These are phyloP conservation scores for Perca fluviatilis DNA, from an alignment of 2,113 vertebrate genomes.

Conservation along the genomic window DNA sequence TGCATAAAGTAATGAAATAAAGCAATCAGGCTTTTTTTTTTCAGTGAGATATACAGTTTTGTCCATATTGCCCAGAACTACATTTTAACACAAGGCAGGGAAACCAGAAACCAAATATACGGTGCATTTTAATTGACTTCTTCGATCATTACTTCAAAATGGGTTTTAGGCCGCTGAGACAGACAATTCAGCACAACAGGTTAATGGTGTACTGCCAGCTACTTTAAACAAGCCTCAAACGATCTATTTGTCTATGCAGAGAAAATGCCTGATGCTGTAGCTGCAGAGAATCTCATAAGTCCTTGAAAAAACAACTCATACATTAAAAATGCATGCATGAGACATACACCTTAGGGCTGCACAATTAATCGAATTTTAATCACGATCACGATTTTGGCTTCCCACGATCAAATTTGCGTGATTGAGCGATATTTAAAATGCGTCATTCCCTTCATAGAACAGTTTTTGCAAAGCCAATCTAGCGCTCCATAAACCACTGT, in stretches of 20 bases:
- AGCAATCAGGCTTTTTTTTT: background rate
- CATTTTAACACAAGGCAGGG: background rate
- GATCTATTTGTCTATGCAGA: constrained; percentile 5
- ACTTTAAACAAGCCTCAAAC: background rate
- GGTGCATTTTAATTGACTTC: background rate
- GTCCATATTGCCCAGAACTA: background rate
- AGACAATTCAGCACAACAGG: constrained; percentile 7
- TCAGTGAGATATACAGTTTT: background rate
- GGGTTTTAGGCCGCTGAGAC: constrained; percentile 5
- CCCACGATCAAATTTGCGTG: too few relatives aligned
- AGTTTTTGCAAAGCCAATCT: too few relatives aligned
- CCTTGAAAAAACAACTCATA: constrained; percentile 25
- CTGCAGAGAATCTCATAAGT: background rate
- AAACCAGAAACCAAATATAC: constrained; percentile 9
- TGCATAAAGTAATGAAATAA: background rate
- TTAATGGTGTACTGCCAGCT: background rate
- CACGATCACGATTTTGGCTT: too few relatives aligned
- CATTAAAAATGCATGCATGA: constrained; percentile 38
- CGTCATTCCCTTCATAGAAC: too few relatives aligned
- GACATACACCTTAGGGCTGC: constrained; percentile 26
- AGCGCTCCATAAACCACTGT: too few relatives aligned
- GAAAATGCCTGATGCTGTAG: background rate
- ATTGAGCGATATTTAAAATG: too few relatives aligned
- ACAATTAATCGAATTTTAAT: too few relatives aligned
- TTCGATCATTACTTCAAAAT: constrained; percentile 9